Conservation (phyloP, 2,797 vertebrate genomes). For the Epinephelus awoara region DNA sequence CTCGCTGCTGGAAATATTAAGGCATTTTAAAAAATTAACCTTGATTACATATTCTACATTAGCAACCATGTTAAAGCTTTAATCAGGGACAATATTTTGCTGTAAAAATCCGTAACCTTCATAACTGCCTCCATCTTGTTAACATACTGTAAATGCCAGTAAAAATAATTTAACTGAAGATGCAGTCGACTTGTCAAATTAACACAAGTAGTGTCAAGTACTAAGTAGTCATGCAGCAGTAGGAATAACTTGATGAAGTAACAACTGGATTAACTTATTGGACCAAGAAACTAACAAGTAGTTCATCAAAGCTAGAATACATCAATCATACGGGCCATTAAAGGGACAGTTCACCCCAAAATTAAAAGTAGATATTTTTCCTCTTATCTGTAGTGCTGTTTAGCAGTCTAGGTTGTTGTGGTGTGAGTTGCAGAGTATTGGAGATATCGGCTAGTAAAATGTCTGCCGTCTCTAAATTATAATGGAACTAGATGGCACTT, state of each 20-base stretch:
- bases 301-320: not conserved
- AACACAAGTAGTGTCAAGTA: not conserved
- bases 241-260: not conserved
- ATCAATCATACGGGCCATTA: not conserved
- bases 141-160: too few species aligned
- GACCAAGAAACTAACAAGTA: not conserved
- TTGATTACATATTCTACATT: slow-evolving; percentile 11
- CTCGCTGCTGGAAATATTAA: not conserved
- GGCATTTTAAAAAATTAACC: slow-evolving; percentile 2
- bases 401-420: too few species aligned
- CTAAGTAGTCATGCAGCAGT: not conserved
- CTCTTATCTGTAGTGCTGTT: too few species aligned
- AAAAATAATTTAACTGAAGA: not conserved
- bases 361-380: too few species aligned
- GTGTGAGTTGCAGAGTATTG: too few species aligned
- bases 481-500: too few species aligned
- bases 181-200: not conserved
- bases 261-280: not conserved
- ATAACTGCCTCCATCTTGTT: not conserved
- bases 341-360: not conserved
- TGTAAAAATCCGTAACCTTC: not conserved
- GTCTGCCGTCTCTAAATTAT: too few species aligned
- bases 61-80: not conserved
- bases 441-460: too few species aligned
- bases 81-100: not conserved